Percentiles rank a stretch among this genome's conserved stretches.
phyloP scores from a whole-genome alignment of 2,113 vertebrate species.

The Taxidea taxus region DNA sequence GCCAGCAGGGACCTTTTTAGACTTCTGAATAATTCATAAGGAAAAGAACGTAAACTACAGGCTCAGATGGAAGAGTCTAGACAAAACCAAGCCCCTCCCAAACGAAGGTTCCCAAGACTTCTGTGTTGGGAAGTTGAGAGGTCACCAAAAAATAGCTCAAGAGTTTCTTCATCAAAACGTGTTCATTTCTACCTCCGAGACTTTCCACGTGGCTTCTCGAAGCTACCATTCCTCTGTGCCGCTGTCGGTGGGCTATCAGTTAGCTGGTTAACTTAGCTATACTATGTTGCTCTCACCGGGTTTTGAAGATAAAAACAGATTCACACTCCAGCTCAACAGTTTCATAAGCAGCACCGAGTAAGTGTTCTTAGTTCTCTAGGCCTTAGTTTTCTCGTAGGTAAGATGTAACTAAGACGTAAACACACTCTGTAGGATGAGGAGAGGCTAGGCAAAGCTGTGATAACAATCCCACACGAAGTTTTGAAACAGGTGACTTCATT shows the following conservation, averaged over 20 bases:
- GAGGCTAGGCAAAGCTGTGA: background rate
- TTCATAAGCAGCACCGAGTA: background rate
- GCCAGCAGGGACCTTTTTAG: background rate
- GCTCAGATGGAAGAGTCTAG: background rate
- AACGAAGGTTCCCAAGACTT: background rate
- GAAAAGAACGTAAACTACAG: background rate
- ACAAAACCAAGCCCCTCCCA: background rate
- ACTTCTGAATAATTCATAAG: background rate
- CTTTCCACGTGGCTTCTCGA: background rate
- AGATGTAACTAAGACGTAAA: background rate
- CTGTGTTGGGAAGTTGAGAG: background rate
- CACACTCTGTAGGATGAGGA: background rate
- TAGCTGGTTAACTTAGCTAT: background rate
- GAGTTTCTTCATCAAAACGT: background rate
- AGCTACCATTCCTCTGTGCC: background rate
- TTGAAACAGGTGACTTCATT: background rate
- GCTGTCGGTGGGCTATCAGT: too few relatives aligned
- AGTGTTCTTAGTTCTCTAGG: background rate
- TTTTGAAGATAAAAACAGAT: background rate
- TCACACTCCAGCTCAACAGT: background rate
- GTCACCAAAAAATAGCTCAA: background rate
- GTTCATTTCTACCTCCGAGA: background rate
- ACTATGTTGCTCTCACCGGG: background rate
- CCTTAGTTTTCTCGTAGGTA: background rate
- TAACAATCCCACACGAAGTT: background rate